These are phyloP conservation scores for Poecilia velifera DNA, from an alignment of 2,797 vertebrate genomes.

Conservation along the genomic window DNA sequence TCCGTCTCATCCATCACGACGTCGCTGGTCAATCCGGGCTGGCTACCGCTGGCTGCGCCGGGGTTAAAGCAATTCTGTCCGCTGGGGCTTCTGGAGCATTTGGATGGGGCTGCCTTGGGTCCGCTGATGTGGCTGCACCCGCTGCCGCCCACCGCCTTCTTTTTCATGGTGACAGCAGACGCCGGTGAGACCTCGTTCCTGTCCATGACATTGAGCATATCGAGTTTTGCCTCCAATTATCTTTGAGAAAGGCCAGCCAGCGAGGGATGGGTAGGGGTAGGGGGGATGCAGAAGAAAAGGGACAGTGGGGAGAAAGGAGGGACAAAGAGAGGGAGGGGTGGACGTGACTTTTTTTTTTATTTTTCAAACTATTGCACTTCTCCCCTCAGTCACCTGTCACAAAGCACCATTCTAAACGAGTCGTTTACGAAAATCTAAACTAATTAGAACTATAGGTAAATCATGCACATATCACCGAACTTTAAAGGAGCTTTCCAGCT, in stretches of 20 bases:
- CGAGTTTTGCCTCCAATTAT: conserved; percentile 80
- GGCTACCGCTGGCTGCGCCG: conserved; percentile 56
- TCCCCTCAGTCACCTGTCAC: conserved; percentile 62
- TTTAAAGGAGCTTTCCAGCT: conserved; percentile 14
- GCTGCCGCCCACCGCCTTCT: conserved; percentile 69
- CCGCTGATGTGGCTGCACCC: conserved; percentile 64
- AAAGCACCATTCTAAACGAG: background rate
- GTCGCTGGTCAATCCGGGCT: conserved; percentile 68
- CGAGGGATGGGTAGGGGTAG: conserved; percentile 25
- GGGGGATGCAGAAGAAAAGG: conserved; percentile 21
- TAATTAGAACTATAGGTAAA: background rate
- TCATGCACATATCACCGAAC: background rate
- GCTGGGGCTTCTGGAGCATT: conserved; percentile 69
- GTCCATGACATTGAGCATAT: conserved; percentile 83
- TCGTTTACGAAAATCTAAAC: background rate
- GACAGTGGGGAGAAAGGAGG: conserved; percentile 34
- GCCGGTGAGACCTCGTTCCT: conserved; percentile 77
- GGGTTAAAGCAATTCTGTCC: conserved; percentile 69
- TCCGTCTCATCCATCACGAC: conserved; percentile 79
- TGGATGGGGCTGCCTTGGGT: conserved; percentile 59
- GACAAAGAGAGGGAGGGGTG: conserved; percentile 65
- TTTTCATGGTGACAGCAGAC: conserved; percentile 77
- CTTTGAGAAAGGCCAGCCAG: conserved; percentile 77
- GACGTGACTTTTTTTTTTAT: conserved; percentile 71
- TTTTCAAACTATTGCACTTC: conserved; percentile 73